These are phyloP conservation scores for Clupea harengus DNA, from an alignment of 2,113 vertebrate species.

Conservation along the genomic window DNA sequence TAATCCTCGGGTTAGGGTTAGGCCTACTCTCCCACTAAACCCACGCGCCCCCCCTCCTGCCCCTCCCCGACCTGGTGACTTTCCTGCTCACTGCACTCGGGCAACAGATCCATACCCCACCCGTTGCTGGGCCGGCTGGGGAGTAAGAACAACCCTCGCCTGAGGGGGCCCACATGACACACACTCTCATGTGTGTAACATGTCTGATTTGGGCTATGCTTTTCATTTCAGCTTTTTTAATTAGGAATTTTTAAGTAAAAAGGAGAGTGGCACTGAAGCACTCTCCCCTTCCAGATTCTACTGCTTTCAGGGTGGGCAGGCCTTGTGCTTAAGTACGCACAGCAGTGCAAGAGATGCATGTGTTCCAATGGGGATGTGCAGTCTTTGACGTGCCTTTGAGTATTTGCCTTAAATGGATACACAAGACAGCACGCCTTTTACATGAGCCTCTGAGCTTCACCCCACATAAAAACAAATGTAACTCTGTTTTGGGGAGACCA, in stretches of 20 bases:
- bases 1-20: conserved; percentile 25
- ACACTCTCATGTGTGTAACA: too few species aligned
- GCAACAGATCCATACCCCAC: neutral
- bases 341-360: too few species aligned
- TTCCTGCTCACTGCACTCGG: too few species aligned
- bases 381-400: too few species aligned
- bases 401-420: too few species aligned
- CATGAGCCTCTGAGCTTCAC: neutral
- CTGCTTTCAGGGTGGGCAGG: too few species aligned
- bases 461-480: neutral
- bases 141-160: too few species aligned
- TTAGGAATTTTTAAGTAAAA: neutral
- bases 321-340: too few species aligned
- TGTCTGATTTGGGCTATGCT: neutral
- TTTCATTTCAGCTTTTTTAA: neutral
- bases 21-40: conserved; percentile 62
- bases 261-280: too few species aligned
- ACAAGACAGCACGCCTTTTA: neutral
- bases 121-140: neutral
- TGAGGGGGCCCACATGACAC: too few species aligned
- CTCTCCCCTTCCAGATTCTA: neutral
- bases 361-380: too few species aligned
- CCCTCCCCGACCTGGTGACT: neutral
- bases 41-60: conserved; percentile 62
- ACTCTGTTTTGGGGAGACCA: neutral